These are phyloP conservation scores for Panzeria rudis DNA, from an alignment of 2,888 invertebrate genomes.

Conservation along the genomic window DNA sequence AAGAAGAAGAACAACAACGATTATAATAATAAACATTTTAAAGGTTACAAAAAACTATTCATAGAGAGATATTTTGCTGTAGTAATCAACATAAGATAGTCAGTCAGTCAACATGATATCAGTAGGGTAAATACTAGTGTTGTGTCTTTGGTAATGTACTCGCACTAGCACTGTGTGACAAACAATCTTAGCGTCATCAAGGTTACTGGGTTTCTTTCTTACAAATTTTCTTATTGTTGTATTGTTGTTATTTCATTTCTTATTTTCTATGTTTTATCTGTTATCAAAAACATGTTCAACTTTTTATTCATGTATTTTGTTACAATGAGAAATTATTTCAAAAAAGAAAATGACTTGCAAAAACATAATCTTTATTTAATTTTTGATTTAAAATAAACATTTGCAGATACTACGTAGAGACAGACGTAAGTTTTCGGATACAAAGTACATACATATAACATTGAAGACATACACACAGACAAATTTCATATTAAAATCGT, in stretches of 20 bases:
- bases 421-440: neutral
- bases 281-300: conserved; percentile 35
- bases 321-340: neutral
- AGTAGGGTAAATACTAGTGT: conserved; percentile 23
- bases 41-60: conserved; percentile 46
- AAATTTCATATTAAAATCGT: too few relatives aligned
- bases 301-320: conserved; percentile 10
- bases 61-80: conserved; percentile 3
- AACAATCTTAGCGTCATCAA: conserved; percentile 57
- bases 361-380: conserved; percentile 5
- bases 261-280: conserved; percentile 28
- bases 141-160: neutral
- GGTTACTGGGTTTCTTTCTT: conserved; percentile 56
- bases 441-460: neutral
- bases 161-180: conserved; percentile 29
- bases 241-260: neutral
- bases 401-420: neutral
- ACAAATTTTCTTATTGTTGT: conserved; percentile 23
- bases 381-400: neutral
- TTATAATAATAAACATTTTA: conserved; percentile 27
- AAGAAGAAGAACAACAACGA: conserved; percentile 10
- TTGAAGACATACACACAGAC: too few relatives aligned
- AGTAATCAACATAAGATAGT: conserved; percentile 26
- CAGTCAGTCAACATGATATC: conserved; percentile 47
- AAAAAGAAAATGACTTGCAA: neutral